A percentile compares a stretch with the other conserved stretches of the same genome.
These are phyloP conservation scores for Cecidostiba fungosa DNA, from an alignment of 2,888 invertebrate species.

Conservation along the genomic window DNA sequence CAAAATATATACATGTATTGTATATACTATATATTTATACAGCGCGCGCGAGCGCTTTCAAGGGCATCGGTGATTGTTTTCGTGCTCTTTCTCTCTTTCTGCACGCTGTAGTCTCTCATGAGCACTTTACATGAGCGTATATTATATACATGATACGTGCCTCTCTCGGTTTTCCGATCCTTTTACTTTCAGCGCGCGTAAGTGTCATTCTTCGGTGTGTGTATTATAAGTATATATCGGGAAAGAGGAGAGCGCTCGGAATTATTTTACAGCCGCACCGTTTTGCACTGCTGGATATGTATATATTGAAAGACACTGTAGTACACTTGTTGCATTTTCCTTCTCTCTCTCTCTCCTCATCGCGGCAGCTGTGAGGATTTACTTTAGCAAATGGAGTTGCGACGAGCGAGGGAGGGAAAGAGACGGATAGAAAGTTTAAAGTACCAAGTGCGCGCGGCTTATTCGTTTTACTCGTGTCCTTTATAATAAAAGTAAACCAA, in stretches of 20 bases:
- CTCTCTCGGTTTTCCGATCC: conserved; percentile 56
- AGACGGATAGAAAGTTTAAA: conserved; percentile 14
- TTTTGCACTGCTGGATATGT: conserved; percentile 24
- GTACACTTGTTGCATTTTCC: conserved; percentile 61
- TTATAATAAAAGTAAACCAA: conserved; percentile 38
- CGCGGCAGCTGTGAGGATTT: conserved; percentile 12
- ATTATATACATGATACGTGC: background rate
- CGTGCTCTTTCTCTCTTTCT: conserved; percentile 30
- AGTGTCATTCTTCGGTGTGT: conserved; percentile 33
- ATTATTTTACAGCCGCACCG: conserved; percentile 50
- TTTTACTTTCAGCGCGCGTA: conserved; percentile 56
- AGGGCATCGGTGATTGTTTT: conserved; percentile 61
- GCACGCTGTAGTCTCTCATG: background rate
- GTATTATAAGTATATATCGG: background rate
- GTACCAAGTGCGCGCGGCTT: background rate
- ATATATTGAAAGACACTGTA: conserved; percentile 51
- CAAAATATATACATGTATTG: background rate
- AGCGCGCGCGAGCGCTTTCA: conserved; percentile 32
- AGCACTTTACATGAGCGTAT: conserved; percentile 17
- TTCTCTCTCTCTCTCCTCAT: conserved; percentile 31
- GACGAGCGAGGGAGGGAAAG: background rate
- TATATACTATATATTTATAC: background rate
- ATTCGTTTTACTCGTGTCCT: background rate
- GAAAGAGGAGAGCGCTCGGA: background rate
- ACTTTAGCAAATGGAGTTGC: conserved; percentile 54